phyloP scores from a whole-genome alignment of 2,797 vertebrate species.

The Mus spretus region DNA sequence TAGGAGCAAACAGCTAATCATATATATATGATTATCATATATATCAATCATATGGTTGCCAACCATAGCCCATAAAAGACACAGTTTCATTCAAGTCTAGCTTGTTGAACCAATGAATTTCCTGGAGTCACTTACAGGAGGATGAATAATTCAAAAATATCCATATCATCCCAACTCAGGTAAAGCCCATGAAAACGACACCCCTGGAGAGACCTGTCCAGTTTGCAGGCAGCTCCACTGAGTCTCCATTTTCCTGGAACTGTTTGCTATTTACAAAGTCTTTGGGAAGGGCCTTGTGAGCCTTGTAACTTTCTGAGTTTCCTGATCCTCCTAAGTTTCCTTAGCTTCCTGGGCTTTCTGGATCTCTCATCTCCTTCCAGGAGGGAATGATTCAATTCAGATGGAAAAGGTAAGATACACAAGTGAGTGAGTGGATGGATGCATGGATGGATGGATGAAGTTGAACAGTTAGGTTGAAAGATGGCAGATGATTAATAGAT shows the following conservation, averaged over 20 bases:
- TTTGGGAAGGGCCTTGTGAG: background rate
- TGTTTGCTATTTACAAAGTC: background rate
- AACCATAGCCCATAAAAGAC: background rate
- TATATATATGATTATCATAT: too few relatives aligned
- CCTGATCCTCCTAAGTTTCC: background rate
- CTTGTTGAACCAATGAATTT: background rate
- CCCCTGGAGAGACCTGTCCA: background rate
- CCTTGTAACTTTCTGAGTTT: background rate
- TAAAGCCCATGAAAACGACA: background rate
- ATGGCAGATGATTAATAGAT: background rate
- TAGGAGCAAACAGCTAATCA: background rate
- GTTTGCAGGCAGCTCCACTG: background rate
- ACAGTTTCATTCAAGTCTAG: background rate
- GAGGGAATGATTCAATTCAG: background rate
- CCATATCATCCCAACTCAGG: background rate
- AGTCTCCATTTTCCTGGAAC: background rate
- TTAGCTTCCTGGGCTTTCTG: background rate
- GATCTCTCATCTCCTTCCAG: background rate
- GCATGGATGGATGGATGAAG: background rate
- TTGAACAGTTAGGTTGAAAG: background rate
- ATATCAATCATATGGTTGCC: too few relatives aligned
- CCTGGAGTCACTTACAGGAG: background rate
- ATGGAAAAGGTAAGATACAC: background rate
- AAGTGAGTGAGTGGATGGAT: background rate
- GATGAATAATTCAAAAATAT: background rate